These are phyloP conservation scores for Gonocerus acuteangulatus DNA, from an alignment of 2,888 invertebrate genomes.

Conservation along the genomic window DNA sequence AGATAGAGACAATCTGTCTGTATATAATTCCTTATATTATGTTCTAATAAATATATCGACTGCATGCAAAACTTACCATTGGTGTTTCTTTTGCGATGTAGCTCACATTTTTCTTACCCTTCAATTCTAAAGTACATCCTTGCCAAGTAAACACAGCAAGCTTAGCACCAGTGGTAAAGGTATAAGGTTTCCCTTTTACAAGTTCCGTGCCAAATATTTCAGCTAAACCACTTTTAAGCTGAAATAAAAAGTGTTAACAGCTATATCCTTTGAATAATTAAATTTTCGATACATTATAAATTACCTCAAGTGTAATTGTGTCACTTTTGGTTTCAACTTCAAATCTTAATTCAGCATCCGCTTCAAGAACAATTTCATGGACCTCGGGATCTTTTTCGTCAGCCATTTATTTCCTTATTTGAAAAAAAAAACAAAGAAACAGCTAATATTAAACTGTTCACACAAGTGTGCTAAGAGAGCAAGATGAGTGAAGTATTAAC, in stretches of 20 bases:
- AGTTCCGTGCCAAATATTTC: slow-evolving; percentile 96
- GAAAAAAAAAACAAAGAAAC: neutral
- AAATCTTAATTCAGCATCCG: slow-evolving; percentile 85
- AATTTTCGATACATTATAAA: slow-evolving; percentile 23
- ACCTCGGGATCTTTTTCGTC: slow-evolving; percentile 34
- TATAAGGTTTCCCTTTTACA: slow-evolving; percentile 84
- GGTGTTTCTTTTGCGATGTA: slow-evolving; percentile 95
- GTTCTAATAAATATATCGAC: no score
- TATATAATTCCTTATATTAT: no score
- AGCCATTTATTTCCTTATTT: neutral
- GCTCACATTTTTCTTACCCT: slow-evolving; percentile 84
- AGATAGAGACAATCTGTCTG: no score
- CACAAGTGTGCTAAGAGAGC: neutral
- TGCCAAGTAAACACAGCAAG: slow-evolving; percentile 95
- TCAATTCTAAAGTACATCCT: slow-evolving; percentile 77
- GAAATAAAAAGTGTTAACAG: slow-evolving; percentile 32
- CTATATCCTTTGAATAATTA: slow-evolving; percentile 25
- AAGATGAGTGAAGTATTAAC: no score
- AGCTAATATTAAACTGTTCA: neutral
- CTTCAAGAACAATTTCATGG: slow-evolving; percentile 51
- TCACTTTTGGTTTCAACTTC: slow-evolving; percentile 84
- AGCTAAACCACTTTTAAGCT: slow-evolving; percentile 83
- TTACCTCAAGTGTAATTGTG: slow-evolving; percentile 69
- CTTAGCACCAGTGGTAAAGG: slow-evolving; percentile 82
- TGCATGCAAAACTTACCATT: slow-evolving; percentile 69